Conservation (phyloP, 2,797 vertebrate species). For the Pagetopsis macropterus region DNA sequence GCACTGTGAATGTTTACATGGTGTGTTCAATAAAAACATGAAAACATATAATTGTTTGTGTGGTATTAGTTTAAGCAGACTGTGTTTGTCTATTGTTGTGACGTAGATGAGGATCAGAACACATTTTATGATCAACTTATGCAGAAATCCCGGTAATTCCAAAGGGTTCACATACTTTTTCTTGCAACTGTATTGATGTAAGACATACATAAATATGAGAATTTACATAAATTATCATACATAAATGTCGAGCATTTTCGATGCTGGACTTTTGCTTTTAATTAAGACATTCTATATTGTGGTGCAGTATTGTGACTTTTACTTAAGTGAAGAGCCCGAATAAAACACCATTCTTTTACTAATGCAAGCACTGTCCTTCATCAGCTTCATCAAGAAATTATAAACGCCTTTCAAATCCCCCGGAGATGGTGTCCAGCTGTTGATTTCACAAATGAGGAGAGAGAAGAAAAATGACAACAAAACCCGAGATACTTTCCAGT, state of each 20-base stretch:
- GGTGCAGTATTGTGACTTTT: not conserved
- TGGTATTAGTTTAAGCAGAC: too few species aligned
- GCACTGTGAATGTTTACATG: too few species aligned
- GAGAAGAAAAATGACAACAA: slow-evolving; percentile 37
- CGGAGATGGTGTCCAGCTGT: slow-evolving; percentile 31
- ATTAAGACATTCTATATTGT: not conserved
- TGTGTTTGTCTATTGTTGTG: too few species aligned
- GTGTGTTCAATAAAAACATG: too few species aligned
- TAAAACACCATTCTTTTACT: not conserved
- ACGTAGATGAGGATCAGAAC: too few species aligned
- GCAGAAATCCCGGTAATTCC: too few species aligned
- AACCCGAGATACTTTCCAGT: slow-evolving; percentile 28
- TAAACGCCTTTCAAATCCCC: slow-evolving; percentile 24
- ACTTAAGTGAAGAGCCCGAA: not conserved
- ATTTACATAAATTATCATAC: too few species aligned
- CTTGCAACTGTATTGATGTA: not conserved
- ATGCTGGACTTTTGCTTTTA: not conserved
- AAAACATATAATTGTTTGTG: too few species aligned
- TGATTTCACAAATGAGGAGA: slow-evolving; percentile 47
- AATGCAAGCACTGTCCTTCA: slow-evolving; percentile 6
- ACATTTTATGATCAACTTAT: too few species aligned
- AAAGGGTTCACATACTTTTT: too few species aligned
- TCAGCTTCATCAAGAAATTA: not conserved
- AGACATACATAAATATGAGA: not conserved
- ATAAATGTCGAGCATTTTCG: not conserved